Evolutionary conservation across 1,140 invertebrate genomes (phyloP).

Genomic region (Drosophila ohnishii): DNA sequence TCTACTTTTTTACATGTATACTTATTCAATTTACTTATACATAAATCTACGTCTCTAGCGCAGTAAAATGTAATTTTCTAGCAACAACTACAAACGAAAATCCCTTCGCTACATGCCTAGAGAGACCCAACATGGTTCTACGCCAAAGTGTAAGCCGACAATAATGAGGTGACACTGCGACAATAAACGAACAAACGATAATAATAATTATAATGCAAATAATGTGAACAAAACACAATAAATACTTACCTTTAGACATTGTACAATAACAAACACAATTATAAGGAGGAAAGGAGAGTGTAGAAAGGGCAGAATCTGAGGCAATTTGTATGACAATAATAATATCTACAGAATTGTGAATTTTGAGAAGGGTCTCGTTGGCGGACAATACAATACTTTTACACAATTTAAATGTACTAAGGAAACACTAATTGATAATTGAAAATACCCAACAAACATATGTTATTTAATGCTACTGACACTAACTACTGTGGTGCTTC

Average conservation of each 20-base stretch:
- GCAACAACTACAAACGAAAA: constrained; percentile 49
- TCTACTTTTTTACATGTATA: constrained; percentile 75
- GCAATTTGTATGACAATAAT: constrained; percentile 74
- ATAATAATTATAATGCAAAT: constrained; percentile 22
- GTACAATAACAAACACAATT: constrained; percentile 67
- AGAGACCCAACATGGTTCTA: constrained; percentile 35
- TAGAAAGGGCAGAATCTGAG: constrained; percentile 12
- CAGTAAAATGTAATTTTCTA: constrained; percentile 73
- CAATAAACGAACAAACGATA: constrained; percentile 53
- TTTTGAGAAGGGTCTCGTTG: constrained; percentile 33
- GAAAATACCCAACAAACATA: constrained; percentile 17
- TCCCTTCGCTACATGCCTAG: constrained; percentile 29
- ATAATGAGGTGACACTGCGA: constrained; percentile 69
- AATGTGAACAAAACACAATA: constrained; percentile 14
- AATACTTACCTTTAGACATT: constrained; percentile 44
- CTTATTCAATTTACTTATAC: constrained; percentile 69
- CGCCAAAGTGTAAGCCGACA: constrained; percentile 64
- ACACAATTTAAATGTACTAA: constrained; percentile 74
- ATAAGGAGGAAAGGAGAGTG: constrained; percentile 25
- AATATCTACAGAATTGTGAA: constrained; percentile 56
- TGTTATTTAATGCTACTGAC: constrained; percentile 77
- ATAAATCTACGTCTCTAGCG: constrained; percentile 61
- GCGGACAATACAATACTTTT: constrained; percentile 69
- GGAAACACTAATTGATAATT: constrained; percentile 4
- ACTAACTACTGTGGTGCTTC: constrained; percentile 79